Conservation (phyloP, 1,140 invertebrate species). For the Drosophila orena region DNA sequence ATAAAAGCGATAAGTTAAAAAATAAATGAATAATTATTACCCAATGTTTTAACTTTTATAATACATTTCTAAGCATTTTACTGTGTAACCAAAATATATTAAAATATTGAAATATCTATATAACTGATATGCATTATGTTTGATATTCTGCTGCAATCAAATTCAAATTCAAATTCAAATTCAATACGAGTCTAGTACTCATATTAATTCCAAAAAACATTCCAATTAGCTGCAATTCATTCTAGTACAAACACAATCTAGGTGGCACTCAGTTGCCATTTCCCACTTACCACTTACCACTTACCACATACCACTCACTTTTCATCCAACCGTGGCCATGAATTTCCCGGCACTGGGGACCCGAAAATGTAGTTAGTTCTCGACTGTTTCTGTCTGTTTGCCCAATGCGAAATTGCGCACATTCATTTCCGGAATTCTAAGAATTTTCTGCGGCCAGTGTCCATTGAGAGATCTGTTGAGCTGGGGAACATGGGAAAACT, state of each 20-base stretch:
- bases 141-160: background rate
- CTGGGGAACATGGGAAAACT: background rate
- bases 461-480: constrained; percentile 4
- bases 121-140: no score
- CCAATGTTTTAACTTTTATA: no score
- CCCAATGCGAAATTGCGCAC: constrained; percentile 57
- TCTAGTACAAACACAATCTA: constrained; percentile 26
- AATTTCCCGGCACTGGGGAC: constrained; percentile 9
- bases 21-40: no score
- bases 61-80: no score
- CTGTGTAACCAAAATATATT: background rate
- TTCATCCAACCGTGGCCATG: background rate
- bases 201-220: constrained; percentile 10
- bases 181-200: constrained; percentile 2
- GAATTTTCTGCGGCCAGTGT: constrained; percentile 29
- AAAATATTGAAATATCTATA: no score
- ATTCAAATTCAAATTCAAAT: background rate
- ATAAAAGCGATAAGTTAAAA: no score
- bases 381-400: constrained; percentile 5
- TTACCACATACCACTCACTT: constrained; percentile 6
- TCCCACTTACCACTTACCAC: constrained; percentile 2
- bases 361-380: constrained; percentile 46
- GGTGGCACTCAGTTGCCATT: constrained; percentile 9
- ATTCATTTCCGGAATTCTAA: constrained; percentile 69
- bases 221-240: constrained; percentile 37